Conservation (phyloP, 1,140 invertebrate genomes). For the Drosophila pandora region DNA sequence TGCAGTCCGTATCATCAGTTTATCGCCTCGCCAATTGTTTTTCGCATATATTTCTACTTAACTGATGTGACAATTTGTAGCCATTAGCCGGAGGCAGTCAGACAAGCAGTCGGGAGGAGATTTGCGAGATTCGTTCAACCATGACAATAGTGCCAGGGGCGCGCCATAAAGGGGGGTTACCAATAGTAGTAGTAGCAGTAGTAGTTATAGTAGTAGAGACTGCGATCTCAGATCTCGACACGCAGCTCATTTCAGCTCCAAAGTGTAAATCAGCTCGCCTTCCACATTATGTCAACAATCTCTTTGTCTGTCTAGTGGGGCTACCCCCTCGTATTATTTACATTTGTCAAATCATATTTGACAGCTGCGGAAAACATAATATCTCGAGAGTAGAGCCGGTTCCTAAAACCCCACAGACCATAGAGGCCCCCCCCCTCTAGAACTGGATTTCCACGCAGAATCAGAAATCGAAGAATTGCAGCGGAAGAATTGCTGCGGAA, state of each 20-base stretch:
- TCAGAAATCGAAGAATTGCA: neutral
- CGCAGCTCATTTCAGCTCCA: slow-evolving; percentile 20
- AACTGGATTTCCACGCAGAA: slow-evolving; percentile 7
- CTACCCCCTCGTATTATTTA: slow-evolving; percentile 64
- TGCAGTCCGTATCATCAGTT: slow-evolving; percentile 35
- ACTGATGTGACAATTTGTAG: slow-evolving; percentile 56
- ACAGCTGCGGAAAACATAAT: slow-evolving; percentile 80
- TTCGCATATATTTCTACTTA: slow-evolving; percentile 5
- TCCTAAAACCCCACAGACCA: neutral
- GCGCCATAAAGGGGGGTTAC: neutral
- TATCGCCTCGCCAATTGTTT: slow-evolving; percentile 47
- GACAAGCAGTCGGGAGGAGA: slow-evolving; percentile 2
- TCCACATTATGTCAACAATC: slow-evolving; percentile 47
- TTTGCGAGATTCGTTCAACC: slow-evolving; percentile 32
- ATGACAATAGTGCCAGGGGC: slow-evolving; percentile 3
- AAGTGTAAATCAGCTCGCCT: slow-evolving; percentile 51
- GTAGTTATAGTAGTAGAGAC: no score
- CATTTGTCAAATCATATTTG: slow-evolving; percentile 82
- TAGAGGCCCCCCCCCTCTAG: neutral
- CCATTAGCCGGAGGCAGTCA: slow-evolving; percentile 41
- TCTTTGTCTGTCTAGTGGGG: slow-evolving; percentile 3
- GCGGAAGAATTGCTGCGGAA: neutral
- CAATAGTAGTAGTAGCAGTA: no score
- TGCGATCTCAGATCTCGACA: slow-evolving; percentile 34
- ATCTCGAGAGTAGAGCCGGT: slow-evolving; percentile 10